Evolutionary conservation across 2,888 invertebrate species (phyloP).

Genomic region (Heliconius hortense): DNA sequence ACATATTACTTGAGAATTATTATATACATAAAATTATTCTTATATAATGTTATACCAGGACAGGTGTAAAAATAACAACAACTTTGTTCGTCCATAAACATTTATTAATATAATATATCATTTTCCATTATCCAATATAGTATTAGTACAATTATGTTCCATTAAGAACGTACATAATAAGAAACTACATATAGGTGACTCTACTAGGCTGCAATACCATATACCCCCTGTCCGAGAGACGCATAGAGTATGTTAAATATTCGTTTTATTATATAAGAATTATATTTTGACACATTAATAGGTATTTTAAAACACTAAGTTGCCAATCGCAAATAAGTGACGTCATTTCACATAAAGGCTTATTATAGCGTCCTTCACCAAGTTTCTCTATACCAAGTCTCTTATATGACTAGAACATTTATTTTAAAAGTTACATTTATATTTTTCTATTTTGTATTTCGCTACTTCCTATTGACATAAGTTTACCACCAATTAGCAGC

Average conservation of each 20-base stretch:
- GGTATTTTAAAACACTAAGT: constrained; percentile 71
- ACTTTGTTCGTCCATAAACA: constrained; percentile 72
- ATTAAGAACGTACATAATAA: constrained; percentile 67
- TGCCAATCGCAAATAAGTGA: constrained; percentile 79
- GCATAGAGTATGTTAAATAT: constrained; percentile 69
- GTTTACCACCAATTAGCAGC: constrained; percentile 79
- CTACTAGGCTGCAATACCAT: constrained; percentile 76
- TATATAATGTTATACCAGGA: background rate
- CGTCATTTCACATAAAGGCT: constrained; percentile 74
- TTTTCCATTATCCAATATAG: constrained; percentile 77
- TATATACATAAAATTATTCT: background rate
- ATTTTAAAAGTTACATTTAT: constrained; percentile 68
- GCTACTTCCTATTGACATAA: constrained; percentile 79
- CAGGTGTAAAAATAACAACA: constrained; percentile 44
- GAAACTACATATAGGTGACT: constrained; percentile 77
- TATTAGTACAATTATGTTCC: constrained; percentile 72
- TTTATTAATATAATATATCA: constrained; percentile 80
- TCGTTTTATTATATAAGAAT: constrained; percentile 65
- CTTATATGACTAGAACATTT: constrained; percentile 77
- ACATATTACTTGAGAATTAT: background rate
- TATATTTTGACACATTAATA: constrained; percentile 70
- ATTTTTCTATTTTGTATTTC: constrained; percentile 69
- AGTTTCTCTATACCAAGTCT: constrained; percentile 73
- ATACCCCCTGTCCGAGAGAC: constrained; percentile 73
- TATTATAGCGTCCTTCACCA: constrained; percentile 80